phyloP scores from a whole-genome alignment of 2,888 invertebrate genomes.

The Lissocephala sabroskyi region DNA sequence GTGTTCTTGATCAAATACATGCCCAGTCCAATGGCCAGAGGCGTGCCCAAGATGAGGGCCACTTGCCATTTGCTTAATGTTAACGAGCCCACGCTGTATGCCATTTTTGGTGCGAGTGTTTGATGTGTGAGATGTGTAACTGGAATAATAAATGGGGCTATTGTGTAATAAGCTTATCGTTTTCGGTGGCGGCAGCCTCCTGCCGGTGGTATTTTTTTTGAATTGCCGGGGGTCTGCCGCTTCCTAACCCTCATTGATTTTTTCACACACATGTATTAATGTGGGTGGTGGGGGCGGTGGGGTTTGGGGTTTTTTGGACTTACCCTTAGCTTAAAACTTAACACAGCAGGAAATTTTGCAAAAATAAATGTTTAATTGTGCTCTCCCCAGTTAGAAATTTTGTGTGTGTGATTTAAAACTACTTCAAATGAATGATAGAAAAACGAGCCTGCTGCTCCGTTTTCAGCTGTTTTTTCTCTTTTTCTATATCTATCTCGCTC shows the following conservation, averaged over 20 bases:
- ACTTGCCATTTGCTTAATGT: constrained; percentile 85
- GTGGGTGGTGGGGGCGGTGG: too few species aligned
- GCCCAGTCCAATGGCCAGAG: constrained; percentile 86
- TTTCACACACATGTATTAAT: constrained; percentile 10
- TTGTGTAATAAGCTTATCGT: constrained; percentile 45
- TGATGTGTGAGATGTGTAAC: constrained; percentile 15
- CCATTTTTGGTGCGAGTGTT: constrained; percentile 22
- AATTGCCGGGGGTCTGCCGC: constrained; percentile 34
- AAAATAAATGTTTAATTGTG: constrained; percentile 25
- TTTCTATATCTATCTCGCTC: too few species aligned
- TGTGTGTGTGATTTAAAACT: constrained; percentile 3
- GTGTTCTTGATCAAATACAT: constrained; percentile 75
- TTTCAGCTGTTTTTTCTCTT: too few species aligned
- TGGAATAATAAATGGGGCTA: constrained; percentile 25
- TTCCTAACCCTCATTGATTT: constrained; percentile 26
- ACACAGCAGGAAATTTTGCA: constrained; percentile 52
- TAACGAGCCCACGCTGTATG: constrained; percentile 56
- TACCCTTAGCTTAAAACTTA: constrained; percentile 37
- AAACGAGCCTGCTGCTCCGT: too few species aligned
- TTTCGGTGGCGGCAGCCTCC: constrained; percentile 29
- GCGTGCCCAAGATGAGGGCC: constrained; percentile 86
- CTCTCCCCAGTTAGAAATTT: constrained; percentile 40
- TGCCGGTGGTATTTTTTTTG: too few species aligned
- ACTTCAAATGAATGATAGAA: too few species aligned
- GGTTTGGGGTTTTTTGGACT: constrained; percentile 8